Evolutionary conservation across 2,888 invertebrate species (phyloP).

Genomic region (Amiota communis): DNA sequence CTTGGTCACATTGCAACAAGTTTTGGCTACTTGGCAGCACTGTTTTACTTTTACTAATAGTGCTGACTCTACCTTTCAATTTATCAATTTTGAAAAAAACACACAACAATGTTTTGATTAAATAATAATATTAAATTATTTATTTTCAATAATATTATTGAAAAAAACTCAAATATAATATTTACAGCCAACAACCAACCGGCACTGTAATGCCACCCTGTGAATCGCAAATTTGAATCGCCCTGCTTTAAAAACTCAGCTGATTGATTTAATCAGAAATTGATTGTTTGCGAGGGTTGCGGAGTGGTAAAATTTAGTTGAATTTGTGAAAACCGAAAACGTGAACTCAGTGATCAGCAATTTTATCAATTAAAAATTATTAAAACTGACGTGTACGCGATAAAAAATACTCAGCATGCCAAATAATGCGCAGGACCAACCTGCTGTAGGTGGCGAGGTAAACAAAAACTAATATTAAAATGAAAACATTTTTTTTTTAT

Average conservation of each 20-base stretch:
- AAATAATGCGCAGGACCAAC: constrained; percentile 48
- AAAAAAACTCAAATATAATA: no score
- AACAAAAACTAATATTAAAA: constrained; percentile 35
- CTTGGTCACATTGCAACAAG: background rate
- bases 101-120: no score
- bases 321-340: background rate
- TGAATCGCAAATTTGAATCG: no score
- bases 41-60: no score
- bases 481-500: constrained; percentile 6
- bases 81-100: no score
- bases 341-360: constrained; percentile 1
- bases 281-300: background rate
- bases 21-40: background rate
- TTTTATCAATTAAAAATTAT: constrained; percentile 12
- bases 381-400: constrained; percentile 35
- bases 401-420: constrained; percentile 50
- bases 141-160: no score
- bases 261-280: no score
- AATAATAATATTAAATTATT: no score
- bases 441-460: constrained; percentile 46
- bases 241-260: no score
- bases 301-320: constrained; percentile 33
- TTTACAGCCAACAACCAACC: no score
- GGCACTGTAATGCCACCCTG: no score
- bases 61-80: constrained; percentile 19